These are phyloP conservation scores for Stegophylla sp. DNA, from an alignment of 2,888 invertebrate genomes.

Conservation along the genomic window DNA sequence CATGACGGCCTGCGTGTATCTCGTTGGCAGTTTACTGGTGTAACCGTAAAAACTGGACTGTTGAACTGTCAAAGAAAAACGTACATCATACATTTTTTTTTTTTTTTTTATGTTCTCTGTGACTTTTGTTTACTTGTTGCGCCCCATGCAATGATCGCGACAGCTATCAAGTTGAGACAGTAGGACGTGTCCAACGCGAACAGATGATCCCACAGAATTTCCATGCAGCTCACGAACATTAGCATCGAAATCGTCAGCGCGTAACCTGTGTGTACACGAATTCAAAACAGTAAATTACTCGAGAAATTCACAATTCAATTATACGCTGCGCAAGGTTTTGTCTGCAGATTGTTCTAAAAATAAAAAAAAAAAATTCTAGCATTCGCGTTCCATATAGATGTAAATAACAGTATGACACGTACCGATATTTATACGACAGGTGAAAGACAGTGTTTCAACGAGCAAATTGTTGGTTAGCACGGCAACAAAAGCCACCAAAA, in stretches of 20 bases:
- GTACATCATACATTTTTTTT: slow-evolving; percentile 27
- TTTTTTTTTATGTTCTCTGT: not conserved
- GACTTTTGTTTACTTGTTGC: slow-evolving; percentile 72
- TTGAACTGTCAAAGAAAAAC: slow-evolving; percentile 71
- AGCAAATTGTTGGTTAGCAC: slow-evolving; percentile 85
- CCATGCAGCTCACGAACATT: slow-evolving; percentile 82
- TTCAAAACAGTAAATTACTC: too few species aligned
- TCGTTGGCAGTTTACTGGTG: slow-evolving; percentile 86
- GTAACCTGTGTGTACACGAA: slow-evolving; percentile 70
- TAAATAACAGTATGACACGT: too few species aligned
- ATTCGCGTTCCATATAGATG: too few species aligned
- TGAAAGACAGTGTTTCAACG: slow-evolving; percentile 81
- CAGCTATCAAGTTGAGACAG: slow-evolving; percentile 81
- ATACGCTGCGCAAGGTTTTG: too few species aligned
- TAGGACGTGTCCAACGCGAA: slow-evolving; percentile 82
- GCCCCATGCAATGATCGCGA: slow-evolving; percentile 84
- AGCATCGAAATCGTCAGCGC: slow-evolving; percentile 81
- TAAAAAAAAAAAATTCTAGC: too few species aligned
- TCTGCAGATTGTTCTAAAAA: too few species aligned
- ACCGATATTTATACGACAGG: slow-evolving; percentile 87
- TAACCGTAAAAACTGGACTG: slow-evolving; percentile 95
- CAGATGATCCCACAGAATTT: slow-evolving; percentile 80
- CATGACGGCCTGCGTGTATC: slow-evolving; percentile 94
- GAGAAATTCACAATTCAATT: too few species aligned
- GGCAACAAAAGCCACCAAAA: slow-evolving; percentile 85